These are phyloP conservation scores for Sterrhoptilus dennistouni DNA, from an alignment of 2,113 vertebrate genomes.

Conservation along the genomic window DNA sequence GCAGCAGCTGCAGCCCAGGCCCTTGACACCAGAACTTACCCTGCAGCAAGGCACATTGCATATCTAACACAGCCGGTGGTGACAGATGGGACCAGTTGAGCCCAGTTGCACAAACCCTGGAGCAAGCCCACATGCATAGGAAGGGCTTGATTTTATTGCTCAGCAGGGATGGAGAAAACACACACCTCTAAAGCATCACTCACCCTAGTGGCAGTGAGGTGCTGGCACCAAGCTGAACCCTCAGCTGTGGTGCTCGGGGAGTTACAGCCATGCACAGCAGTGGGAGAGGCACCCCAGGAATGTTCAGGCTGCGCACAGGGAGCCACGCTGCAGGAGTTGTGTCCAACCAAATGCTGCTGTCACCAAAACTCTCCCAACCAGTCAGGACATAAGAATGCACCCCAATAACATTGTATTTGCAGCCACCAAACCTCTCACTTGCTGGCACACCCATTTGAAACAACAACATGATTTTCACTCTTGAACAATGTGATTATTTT, in stretches of 20 bases:
- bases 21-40: background rate
- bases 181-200: background rate
- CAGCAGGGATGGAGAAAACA: background rate
- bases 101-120: background rate
- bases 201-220: fast-evolving
- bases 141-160: background rate
- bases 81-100: background rate
- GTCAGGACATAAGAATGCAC: background rate
- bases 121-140: background rate
- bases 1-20: conserved; percentile 50
- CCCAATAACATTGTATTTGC: background rate
- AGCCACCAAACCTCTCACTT: background rate
- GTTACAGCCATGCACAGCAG: background rate
- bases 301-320: background rate
- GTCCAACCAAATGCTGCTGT: background rate
- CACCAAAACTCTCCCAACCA: background rate
- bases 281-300: background rate
- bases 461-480: background rate
- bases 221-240: background rate
- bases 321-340: background rate
- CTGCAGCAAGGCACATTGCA: fast-evolving
- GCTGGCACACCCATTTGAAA: fast-evolving
- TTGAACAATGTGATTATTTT: background rate
- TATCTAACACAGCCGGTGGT: background rate
- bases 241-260: background rate